Base-by-base conservation (phyloP, 2,797 vertebrate genomes). In the Schizothorax lantsangensis region DNA sequence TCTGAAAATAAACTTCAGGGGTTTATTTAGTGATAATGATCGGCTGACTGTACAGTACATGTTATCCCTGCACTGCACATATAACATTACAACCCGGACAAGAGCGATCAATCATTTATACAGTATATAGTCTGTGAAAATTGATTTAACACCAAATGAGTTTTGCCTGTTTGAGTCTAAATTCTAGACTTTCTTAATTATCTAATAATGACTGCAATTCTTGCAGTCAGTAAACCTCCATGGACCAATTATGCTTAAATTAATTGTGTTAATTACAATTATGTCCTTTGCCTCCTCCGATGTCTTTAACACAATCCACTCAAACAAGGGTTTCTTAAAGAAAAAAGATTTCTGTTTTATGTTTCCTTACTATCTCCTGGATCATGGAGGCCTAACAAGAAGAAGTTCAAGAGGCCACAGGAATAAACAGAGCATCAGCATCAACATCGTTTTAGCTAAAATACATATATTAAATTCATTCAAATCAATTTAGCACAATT, bases 1-100 rank as follows among this genome's bases (percentile, higher is more conserved):
- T 73, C 17, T 30, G 69, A 43, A 45, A 62, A 83, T 62, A 83
- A 45, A 62, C n/a, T 14, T 45, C 11, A 9, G n/a, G 17, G 52
- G 75, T 78, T 78, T 38, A 57, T 78, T 57, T 78, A 57, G 21
- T 14, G 21, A 78, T 59, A 52, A 81, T 19, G 5, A 54, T 54
- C 1, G 0, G 21, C 12, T 75, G 8, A 47, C 40, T 81, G 59
- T 30, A 80, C 14, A 33, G 64, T 36, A 6, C 43, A 47, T 47
- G 21, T 47, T 49, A 74, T 79, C 26, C 19, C 54, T 62, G 54
- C 33, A 74, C 43, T 75, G 59, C 17, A 64, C 15, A 74, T 59
- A 73, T 30, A 30, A 74, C 62, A 75, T 66, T 84, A 30, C 30
- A 30, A 30, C 30, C 30, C 30, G 30, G 30, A 84, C 54, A 84